phyloP scores from a whole-genome alignment of 2,113 vertebrate genomes.

The Eptatretus burgeri region DNA sequence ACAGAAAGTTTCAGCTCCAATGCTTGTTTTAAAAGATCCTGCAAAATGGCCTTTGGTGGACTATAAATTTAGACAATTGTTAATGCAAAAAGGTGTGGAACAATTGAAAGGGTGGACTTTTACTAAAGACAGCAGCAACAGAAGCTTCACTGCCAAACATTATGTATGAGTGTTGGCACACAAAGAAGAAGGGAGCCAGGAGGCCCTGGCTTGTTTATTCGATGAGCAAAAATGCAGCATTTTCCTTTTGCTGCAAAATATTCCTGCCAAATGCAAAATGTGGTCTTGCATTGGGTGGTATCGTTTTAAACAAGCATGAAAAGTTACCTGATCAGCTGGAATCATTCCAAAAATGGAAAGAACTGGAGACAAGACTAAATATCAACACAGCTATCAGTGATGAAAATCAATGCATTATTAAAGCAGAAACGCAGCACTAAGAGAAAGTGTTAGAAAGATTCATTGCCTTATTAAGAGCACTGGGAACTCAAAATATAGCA shows the following conservation, averaged over 20 bases:
- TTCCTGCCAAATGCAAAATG: slow-evolving; percentile 6
- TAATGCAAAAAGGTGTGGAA: too few species aligned
- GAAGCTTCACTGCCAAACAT: background rate
- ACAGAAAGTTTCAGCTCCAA: background rate
- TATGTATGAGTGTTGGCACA: background rate
- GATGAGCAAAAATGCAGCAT: slow-evolving; percentile 4
- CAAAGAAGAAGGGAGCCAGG: background rate
- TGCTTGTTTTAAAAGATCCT: slow-evolving; percentile 3
- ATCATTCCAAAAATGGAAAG: slow-evolving; percentile 6
- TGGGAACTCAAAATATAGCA: background rate
- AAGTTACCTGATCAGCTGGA: slow-evolving; percentile 3
- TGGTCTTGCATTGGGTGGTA: background rate
- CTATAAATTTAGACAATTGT: background rate
- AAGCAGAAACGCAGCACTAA: slow-evolving; percentile 5
- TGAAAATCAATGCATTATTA: slow-evolving; percentile 1
- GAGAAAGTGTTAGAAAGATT: background rate
- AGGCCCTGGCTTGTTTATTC: slow-evolving; percentile 1
- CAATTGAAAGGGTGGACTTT: too few species aligned
- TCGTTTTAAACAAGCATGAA: too few species aligned
- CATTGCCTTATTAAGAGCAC: slow-evolving; percentile 6
- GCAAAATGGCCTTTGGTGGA: background rate
- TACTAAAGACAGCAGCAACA: slow-evolving; percentile 1
- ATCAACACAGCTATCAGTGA: background rate
- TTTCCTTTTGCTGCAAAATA: slow-evolving; percentile 5
- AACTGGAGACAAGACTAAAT: slow-evolving; percentile 4